Percentiles rank a stretch among this genome's conserved stretches.
phyloP scores from a whole-genome alignment of 1,140 invertebrate genomes.

The Diprion similis region DNA sequence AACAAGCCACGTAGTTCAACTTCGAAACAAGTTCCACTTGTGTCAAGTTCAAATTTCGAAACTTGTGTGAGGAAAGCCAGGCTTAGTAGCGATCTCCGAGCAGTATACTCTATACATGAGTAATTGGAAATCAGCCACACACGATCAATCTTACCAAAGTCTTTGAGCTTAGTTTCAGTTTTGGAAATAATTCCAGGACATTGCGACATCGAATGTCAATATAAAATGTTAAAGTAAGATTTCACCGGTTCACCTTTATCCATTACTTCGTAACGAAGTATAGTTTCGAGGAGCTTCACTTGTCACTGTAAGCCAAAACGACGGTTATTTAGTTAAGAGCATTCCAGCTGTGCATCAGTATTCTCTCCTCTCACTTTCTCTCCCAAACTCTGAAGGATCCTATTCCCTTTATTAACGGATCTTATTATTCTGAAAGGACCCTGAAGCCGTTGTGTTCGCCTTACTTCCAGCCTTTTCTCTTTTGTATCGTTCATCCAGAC shows the following conservation, averaged over 20 bases:
- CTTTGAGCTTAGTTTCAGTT: not conserved
- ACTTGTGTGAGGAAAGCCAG: not conserved
- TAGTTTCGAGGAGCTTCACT: not conserved
- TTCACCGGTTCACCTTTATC: no score
- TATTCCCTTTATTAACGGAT: slow-evolving; percentile 8
- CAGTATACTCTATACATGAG: no score
- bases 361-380: not conserved
- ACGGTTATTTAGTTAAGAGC: not conserved
- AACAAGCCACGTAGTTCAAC: not conserved
- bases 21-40: not conserved
- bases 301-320: not conserved
- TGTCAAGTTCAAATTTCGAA: not conserved
- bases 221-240: no score
- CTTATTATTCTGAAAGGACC: slow-evolving; percentile 5
- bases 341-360: not conserved
- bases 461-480: not conserved
- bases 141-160: no score
- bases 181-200: not conserved
- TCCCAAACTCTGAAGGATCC: not conserved
- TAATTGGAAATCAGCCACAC: no score
- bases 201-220: not conserved
- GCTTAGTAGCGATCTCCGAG: no score
- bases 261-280: not conserved
- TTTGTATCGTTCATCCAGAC: not conserved
- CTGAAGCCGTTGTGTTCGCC: not conserved